phyloP scores from a whole-genome alignment of 1,140 invertebrate genomes.

The Formica selysi region DNA sequence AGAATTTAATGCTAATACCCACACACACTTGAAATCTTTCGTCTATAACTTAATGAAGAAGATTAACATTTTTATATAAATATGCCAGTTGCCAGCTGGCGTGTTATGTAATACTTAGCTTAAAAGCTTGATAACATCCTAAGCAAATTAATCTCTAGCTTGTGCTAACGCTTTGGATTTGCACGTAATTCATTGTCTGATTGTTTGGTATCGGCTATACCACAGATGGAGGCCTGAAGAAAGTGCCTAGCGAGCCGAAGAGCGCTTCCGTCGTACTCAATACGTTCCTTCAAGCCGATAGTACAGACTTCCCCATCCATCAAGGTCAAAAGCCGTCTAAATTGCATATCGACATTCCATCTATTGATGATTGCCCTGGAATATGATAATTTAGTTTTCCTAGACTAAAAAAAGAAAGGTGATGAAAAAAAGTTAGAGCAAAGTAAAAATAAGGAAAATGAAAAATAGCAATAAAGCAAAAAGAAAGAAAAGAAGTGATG shows the following conservation, averaged over 20 bases:
- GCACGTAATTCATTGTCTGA: conserved; percentile 66
- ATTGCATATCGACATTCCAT: conserved; percentile 81
- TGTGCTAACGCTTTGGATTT: not conserved
- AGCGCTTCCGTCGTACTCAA: conserved; percentile 74
- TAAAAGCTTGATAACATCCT: not conserved
- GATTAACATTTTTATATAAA: not conserved
- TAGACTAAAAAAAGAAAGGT: not conserved
- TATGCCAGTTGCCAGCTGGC: not conserved
- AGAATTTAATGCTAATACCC: not conserved
- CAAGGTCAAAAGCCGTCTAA: conserved; percentile 77
- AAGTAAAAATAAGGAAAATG: not conserved
- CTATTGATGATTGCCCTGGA: conserved; percentile 79
- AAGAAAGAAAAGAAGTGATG: not conserved
- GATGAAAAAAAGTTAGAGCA: not conserved
- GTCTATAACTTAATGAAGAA: not conserved
- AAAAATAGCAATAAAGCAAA: not conserved
- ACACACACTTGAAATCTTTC: not conserved
- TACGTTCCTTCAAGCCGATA: conserved; percentile 71
- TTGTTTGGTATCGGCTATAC: conserved; percentile 77
- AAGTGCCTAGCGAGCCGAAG: conserved; percentile 80
- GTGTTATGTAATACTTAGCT: not conserved
- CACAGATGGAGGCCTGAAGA: conserved; percentile 80
- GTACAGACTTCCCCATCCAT: conserved; percentile 71
- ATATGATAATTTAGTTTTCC: conserved; percentile 44
- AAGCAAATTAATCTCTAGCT: not conserved